Conservation (phyloP, 1,140 invertebrate species). For the Bombus huntii region DNA sequence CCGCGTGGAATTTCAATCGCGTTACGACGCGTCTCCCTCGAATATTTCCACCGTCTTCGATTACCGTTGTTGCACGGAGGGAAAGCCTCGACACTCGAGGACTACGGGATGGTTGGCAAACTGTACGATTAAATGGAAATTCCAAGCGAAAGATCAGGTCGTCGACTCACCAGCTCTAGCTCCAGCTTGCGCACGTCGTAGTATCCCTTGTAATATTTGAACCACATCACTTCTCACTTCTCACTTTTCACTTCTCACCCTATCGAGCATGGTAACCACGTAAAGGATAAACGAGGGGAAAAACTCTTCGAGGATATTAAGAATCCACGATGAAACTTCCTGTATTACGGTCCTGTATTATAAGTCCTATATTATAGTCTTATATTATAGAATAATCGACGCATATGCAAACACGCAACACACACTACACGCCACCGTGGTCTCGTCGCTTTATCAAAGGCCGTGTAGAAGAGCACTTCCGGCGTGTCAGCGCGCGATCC, state of each 20-base stretch:
- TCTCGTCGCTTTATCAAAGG: constrained; percentile 17
- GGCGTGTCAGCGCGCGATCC: constrained; percentile 40
- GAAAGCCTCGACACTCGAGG: not conserved
- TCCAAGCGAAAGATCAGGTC: not conserved
- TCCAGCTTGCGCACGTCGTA: constrained; percentile 76
- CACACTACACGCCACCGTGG: not conserved
- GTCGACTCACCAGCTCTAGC: constrained; percentile 71
- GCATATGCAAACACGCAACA: not conserved
- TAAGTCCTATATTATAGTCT: not conserved
- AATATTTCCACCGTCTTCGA: too few relatives aligned
- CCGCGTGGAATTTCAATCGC: constrained; percentile 38
- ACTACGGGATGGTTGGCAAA: not conserved
- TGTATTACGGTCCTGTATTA: too few relatives aligned
- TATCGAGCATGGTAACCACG: constrained; percentile 15
- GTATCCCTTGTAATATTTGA: constrained; percentile 77
- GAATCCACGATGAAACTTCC: not conserved
- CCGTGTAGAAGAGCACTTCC: constrained; percentile 39
- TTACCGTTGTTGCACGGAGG: not conserved
- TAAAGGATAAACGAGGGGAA: not conserved
- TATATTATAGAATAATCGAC: not conserved
- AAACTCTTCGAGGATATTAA: not conserved
- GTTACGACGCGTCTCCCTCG: not conserved
- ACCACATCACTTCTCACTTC: constrained; percentile 69
- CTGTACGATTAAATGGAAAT: not conserved
- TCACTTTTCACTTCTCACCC: constrained; percentile 40